These are phyloP conservation scores for Isoperla grammatica DNA, from an alignment of 2,888 invertebrate species.

Conservation along the genomic window DNA sequence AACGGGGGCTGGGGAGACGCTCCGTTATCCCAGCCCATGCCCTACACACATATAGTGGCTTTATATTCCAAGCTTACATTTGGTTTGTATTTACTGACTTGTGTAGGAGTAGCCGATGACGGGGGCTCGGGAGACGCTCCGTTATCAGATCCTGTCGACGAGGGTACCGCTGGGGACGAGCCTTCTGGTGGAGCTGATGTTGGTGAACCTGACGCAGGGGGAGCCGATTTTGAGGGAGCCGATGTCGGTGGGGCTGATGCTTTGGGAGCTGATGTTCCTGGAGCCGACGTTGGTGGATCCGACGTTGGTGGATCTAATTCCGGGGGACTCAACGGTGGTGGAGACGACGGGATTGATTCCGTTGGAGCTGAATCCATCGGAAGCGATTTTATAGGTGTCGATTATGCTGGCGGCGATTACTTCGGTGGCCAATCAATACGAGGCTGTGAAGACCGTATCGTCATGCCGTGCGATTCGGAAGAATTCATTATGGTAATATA, in stretches of 20 bases:
- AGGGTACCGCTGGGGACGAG: conserved; percentile 31
- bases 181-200: conserved; percentile 36
- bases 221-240: background rate
- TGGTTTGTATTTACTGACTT: no score
- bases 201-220: conserved; percentile 18
- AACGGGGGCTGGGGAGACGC: no score
- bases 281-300: background rate
- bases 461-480: conserved; percentile 79
- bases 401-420: conserved; percentile 41
- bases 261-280: background rate
- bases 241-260: background rate
- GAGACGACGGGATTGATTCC: conserved; percentile 39
- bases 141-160: conserved; percentile 30
- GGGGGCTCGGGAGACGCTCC: conserved; percentile 14
- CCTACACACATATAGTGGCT: no score
- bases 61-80: no score
- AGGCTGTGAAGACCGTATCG: conserved; percentile 64
- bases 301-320: no score
- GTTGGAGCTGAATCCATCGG: conserved; percentile 40
- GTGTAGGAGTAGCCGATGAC: no score
- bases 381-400: conserved; percentile 41
- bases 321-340: conserved; percentile 30
- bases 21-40: no score
- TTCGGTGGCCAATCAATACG: conserved; percentile 42
- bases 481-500: conserved; percentile 64